These are phyloP conservation scores for Branchellion lobata DNA, from an alignment of 2,888 invertebrate species.

Conservation along the genomic window DNA sequence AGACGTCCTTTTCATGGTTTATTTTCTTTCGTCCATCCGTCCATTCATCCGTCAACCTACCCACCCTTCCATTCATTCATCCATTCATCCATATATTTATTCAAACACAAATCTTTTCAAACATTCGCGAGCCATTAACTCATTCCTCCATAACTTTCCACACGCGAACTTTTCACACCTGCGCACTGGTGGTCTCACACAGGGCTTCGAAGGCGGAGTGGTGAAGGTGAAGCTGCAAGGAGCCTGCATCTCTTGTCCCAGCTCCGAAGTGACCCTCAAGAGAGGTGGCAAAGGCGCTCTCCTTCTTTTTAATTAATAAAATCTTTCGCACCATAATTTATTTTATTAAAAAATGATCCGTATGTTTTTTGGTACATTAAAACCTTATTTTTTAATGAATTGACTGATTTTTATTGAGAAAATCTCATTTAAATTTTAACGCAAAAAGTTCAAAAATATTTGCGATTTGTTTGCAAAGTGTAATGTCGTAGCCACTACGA, in stretches of 20 bases:
- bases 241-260: constrained; percentile 95
- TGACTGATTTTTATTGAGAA: no score
- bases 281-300: constrained; percentile 69
- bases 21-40: neutral
- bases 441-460: no score
- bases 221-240: constrained; percentile 95
- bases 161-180: no score
- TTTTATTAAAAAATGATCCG: neutral
- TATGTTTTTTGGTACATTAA: neutral
- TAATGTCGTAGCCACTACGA: no score
- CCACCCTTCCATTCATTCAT: neutral
- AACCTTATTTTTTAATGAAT: neutral
- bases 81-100: no score
- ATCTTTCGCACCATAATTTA: neutral
- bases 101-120: no score
- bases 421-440: no score
- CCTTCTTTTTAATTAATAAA: neutral
- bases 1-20: constrained; percentile 80
- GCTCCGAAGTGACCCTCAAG: constrained; percentile 93
- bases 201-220: constrained; percentile 68
- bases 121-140: no score
- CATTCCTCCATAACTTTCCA: no score
- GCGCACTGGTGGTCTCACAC: no score
- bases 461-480: no score
- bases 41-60: no score